Percentiles rank a stretch among this genome's conserved stretches.
Conservation (phyloP, 2,113 vertebrate species). For the Indri indri region DNA sequence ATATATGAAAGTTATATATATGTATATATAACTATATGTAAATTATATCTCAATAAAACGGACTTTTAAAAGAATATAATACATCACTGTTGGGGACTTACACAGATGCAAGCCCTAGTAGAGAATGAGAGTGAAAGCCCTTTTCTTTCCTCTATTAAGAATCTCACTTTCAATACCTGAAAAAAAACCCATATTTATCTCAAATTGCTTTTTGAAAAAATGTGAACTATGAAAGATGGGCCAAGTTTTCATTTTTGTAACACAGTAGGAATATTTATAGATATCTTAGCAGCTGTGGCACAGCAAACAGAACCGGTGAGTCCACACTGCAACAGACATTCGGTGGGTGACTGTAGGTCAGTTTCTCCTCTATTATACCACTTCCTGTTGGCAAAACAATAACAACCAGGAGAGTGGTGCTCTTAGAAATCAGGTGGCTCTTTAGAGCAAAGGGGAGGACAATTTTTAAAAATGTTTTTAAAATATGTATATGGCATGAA, state of each 20-base stretch:
- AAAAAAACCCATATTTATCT: neutral
- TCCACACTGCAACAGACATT: neutral
- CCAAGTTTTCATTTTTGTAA: neutral
- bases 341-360: neutral
- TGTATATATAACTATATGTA: neutral
- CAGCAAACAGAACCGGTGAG: neutral
- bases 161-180: neutral
- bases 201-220: neutral
- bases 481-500: neutral
- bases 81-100: neutral
- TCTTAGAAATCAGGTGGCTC: neutral
- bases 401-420: neutral
- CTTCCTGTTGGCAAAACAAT: neutral
- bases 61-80: neutral
- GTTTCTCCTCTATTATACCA: neutral
- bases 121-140: neutral
- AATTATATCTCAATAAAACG: neutral
- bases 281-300: neutral
- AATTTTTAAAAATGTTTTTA: neutral
- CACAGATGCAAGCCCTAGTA: rapidly evolving
- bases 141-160: neutral
- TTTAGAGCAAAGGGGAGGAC: neutral
- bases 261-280: neutral
- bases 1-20: neutral
- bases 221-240: neutral